Percentiles rank a stretch among this genome's conserved stretches.
These are phyloP conservation scores for Tenualosa ilisha DNA, from an alignment of 2,797 vertebrate species.

Conservation along the genomic window DNA sequence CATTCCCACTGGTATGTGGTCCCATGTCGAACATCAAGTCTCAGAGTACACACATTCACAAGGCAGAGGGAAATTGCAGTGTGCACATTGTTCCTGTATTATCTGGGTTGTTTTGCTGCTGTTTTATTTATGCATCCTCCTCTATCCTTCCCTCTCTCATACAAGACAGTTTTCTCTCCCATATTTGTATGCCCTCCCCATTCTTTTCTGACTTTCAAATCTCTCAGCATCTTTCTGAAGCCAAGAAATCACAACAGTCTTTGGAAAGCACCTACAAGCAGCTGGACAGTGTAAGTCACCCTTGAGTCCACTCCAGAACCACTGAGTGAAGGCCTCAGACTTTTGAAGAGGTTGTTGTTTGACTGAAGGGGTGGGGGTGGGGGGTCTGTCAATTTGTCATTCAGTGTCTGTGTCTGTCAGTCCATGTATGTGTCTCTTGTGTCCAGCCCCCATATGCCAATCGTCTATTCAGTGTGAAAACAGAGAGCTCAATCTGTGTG, in stretches of 20 bases:
- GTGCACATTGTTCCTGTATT: not conserved
- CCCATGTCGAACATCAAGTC: conserved; percentile 50
- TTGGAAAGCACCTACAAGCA: conserved; percentile 86
- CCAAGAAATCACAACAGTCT: conserved; percentile 85
- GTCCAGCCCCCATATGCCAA: not conserved
- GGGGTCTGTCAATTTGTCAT: not conserved
- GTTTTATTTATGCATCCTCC: not conserved
- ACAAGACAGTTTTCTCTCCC: not conserved
- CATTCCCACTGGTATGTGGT: conserved; percentile 46
- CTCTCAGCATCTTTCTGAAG: conserved; percentile 82
- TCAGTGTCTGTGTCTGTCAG: conserved; percentile 20
- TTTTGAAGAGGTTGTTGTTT: not conserved
- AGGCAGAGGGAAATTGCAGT: not conserved
- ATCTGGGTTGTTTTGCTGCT: not conserved
- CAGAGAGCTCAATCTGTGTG: conserved; percentile 17
- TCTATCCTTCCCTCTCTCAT: not conserved
- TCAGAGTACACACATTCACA: conserved; percentile 56
- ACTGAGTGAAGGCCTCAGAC: not conserved
- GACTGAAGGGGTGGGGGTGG: not conserved
- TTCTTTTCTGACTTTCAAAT: conserved; percentile 39
- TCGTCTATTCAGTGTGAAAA: not conserved
- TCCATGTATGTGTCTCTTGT: not conserved
- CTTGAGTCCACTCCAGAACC: conserved; percentile 11
- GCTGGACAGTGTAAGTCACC: conserved; percentile 83
- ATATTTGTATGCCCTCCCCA: conserved; percentile 29